A percentile compares a stretch with the other conserved stretches of the same genome.
Conservation (phyloP, 2,888 invertebrate species). For the Polia nebulosa region DNA sequence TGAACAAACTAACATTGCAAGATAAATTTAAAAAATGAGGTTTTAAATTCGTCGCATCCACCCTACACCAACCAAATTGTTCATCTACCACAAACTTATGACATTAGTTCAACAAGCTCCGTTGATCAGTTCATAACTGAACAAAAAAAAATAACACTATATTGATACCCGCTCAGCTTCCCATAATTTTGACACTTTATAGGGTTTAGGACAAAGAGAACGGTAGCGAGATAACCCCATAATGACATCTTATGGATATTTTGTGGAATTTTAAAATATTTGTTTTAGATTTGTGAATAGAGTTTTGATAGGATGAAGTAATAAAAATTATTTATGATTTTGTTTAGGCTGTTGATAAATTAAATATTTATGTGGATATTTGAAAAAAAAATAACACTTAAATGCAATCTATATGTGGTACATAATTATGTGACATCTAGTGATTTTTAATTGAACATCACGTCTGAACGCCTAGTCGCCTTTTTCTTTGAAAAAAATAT, state of each 20-base stretch:
- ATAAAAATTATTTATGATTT: constrained; percentile 54
- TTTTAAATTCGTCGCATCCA: constrained; percentile 37
- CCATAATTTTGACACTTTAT: constrained; percentile 76
- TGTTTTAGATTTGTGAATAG: constrained; percentile 55
- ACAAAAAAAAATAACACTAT: constrained; percentile 59
- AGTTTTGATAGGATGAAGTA: constrained; percentile 49
- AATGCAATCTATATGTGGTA: too few species aligned
- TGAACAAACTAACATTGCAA: too few species aligned
- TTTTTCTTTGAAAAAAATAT: too few species aligned
- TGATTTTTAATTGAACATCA: too few species aligned
- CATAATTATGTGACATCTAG: too few species aligned
- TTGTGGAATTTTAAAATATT: constrained; percentile 49
- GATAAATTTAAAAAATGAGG: too few species aligned
- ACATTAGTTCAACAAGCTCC: constrained; percentile 66
- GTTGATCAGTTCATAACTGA: constrained; percentile 59
- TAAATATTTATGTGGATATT: neutral
- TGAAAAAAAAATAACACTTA: too few species aligned
- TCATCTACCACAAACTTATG: constrained; percentile 58
- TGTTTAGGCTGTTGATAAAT: constrained; percentile 6
- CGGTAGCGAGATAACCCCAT: constrained; percentile 68
- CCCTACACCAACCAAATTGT: constrained; percentile 3
- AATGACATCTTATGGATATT: constrained; percentile 50
- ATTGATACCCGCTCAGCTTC: constrained; percentile 63
- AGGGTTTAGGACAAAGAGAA: constrained; percentile 66
- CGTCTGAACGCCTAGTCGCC: too few species aligned